Evolutionary conservation across 2,113 vertebrate species (phyloP).

Genomic region (Crocuta crocuta): DNA sequence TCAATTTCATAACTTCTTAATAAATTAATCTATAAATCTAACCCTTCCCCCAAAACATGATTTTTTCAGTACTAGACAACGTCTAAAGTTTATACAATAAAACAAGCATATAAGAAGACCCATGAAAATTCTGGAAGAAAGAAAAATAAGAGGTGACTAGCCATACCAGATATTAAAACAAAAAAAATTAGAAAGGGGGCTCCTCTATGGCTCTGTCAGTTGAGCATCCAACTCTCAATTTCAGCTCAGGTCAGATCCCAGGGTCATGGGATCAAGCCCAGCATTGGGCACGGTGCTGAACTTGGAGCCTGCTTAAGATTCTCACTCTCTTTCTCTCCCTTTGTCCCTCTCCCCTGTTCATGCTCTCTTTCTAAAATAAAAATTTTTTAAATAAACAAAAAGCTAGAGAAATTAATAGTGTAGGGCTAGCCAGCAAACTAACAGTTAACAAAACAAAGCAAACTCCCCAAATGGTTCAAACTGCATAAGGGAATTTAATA

Average conservation of each 20-base stretch:
- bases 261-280: too few relatives aligned
- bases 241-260: too few relatives aligned
- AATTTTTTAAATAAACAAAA: background rate
- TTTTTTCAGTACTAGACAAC: background rate
- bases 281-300: too few relatives aligned
- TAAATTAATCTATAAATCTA: background rate
- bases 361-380: too few relatives aligned
- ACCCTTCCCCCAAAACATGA: background rate
- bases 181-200: background rate
- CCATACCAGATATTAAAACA: background rate
- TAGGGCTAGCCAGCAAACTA: background rate
- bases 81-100: background rate
- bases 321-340: too few relatives aligned
- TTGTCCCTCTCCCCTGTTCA: too few relatives aligned
- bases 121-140: background rate
- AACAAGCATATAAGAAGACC: background rate
- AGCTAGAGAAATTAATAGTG: background rate
- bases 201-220: too few relatives aligned
- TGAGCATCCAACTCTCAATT: too few relatives aligned
- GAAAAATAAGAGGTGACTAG: background rate
- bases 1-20: background rate
- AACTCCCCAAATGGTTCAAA: background rate
- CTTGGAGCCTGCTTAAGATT: too few relatives aligned
- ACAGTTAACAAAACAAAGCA: background rate
- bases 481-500: background rate